Conservation (phyloP, 37 sponge, comb jelly and placozoan species). For the Ephydatia muelleri region DNA sequence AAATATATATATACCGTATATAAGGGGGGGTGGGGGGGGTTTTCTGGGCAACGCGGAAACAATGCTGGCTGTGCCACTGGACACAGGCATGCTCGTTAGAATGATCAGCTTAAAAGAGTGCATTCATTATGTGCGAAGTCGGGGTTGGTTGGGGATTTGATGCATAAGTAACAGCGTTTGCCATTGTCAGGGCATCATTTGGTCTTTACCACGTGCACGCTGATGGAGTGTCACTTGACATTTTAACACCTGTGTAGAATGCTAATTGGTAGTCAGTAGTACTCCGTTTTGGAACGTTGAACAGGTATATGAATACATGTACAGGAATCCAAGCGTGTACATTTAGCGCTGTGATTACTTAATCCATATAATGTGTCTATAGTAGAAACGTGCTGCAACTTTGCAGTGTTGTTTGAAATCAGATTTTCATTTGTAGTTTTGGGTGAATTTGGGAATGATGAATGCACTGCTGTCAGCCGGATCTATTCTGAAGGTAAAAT, state of each 20-base stretch:
- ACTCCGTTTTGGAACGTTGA: neutral
- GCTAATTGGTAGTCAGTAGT: neutral
- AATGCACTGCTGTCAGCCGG: neutral
- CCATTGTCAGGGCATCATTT: neutral
- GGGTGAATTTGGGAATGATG: neutral
- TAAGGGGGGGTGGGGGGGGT: no score
- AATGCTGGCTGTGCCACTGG: no score
- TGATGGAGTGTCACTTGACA: neutral
- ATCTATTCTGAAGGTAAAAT: neutral
- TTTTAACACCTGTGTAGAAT: neutral
- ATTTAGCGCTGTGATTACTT: neutral
- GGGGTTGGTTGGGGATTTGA: neutral
- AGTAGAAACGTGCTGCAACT: neutral
- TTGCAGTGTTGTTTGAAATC: neutral
- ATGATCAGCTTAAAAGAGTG: neutral
- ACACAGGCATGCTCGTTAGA: neutral
- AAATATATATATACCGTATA: no score
- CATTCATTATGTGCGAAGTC: neutral
- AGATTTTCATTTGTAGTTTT: neutral
- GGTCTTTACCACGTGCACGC: neutral
- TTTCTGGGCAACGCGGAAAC: no score
- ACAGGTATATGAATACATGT: slow-evolving; percentile 1
- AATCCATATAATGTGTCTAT: neutral
- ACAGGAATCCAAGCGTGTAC: neutral
- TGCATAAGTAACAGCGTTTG: neutral